Evolutionary conservation across 2,113 vertebrate species (phyloP).

Genomic region (Leptodactylus fuscus): DNA sequence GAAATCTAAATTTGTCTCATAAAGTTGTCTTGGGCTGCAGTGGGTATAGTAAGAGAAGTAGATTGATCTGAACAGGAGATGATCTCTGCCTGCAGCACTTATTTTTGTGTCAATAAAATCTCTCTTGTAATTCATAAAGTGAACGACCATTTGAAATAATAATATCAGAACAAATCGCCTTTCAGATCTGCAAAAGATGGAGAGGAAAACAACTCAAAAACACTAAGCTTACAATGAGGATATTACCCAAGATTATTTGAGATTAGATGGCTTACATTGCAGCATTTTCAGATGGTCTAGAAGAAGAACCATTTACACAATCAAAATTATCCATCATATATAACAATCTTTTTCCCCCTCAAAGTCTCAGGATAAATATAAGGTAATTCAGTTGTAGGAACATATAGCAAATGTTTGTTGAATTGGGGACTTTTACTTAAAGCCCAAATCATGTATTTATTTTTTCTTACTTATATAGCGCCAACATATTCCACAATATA

Average conservation of each 20-base stretch:
- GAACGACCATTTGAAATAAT: background rate
- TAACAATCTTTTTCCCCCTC: too few relatives aligned
- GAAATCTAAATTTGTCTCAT: background rate
- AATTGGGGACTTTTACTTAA: too few relatives aligned
- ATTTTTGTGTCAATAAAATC: background rate
- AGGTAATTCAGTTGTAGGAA: too few relatives aligned
- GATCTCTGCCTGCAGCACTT: background rate
- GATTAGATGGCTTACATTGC: too few relatives aligned
- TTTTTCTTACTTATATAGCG: too few relatives aligned
- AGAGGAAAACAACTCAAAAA: too few relatives aligned
- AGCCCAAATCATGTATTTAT: too few relatives aligned
- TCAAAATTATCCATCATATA: too few relatives aligned
- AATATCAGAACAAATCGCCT: background rate
- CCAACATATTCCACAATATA: too few relatives aligned
- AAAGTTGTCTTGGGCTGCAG: background rate
- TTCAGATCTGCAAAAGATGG: conserved; percentile 40
- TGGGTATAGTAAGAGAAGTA: rapidly evolving
- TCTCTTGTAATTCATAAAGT: rapidly evolving
- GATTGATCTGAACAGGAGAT: background rate
- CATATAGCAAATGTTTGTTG: too few relatives aligned
- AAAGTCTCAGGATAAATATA: too few relatives aligned
- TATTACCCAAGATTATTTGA: background rate
- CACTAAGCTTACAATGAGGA: background rate
- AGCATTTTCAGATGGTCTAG: background rate
- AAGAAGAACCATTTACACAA: background rate